Percentiles rank a stretch among this genome's conserved stretches.
phyloP scores from a whole-genome alignment of 2,113 vertebrate species.

The Lophochroa leadbeateri region DNA sequence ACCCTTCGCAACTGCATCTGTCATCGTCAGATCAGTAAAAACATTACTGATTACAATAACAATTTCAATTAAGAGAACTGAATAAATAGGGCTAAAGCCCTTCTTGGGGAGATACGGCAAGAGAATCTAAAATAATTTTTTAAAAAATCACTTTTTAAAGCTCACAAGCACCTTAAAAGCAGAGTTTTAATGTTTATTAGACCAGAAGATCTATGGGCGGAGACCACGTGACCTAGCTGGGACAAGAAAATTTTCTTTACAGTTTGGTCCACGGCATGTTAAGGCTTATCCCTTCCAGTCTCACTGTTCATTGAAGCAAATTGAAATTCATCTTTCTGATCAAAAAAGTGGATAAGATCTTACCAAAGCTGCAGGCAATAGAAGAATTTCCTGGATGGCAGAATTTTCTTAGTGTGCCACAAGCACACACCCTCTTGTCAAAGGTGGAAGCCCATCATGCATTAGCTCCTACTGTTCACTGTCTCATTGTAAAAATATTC shows the following conservation, averaged over 20 bases:
- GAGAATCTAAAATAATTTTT: background rate
- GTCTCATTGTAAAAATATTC: background rate
- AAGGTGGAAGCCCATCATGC: background rate
- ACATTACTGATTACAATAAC: background rate
- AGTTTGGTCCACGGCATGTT: background rate
- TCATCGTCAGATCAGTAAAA: background rate
- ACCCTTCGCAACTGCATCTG: background rate
- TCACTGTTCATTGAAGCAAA: background rate
- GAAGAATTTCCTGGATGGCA: background rate
- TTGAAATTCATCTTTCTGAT: background rate
- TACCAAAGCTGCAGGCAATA: background rate
- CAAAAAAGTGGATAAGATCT: background rate
- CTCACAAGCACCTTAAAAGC: background rate
- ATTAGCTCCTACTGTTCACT: background rate
- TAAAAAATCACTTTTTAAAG: background rate
- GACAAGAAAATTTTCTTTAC: background rate
- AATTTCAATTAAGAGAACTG: background rate
- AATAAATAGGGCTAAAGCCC: background rate
- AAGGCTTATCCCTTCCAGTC: background rate
- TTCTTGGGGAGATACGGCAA: background rate
- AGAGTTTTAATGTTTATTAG: background rate
- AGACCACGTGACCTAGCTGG: background rate
- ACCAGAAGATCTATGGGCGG: background rate
- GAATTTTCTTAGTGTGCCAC: background rate
- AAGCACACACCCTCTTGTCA: background rate